Base-by-base conservation (phyloP, 2,888 invertebrate species). In the Eupithecia insigniata region DNA sequence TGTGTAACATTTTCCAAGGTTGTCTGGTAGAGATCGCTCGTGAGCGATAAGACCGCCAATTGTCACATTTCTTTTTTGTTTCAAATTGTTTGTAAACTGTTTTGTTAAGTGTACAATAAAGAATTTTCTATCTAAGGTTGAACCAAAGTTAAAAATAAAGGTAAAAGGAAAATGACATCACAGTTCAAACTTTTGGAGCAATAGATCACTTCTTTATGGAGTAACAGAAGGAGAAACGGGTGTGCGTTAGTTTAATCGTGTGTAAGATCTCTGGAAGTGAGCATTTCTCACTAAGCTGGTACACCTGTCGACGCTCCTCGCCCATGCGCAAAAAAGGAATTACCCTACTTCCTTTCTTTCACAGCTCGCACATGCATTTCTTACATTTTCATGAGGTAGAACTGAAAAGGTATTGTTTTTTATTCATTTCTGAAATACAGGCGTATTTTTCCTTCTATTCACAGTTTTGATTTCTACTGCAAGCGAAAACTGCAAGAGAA, bases 231-330 rank as follows among this genome's bases (percentile, higher is more conserved):
- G 61, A 71, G 66, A 73, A 78, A 71, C 51, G 36, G 55, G 22
- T 55, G 26, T 77, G 76, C 78, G 81, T 83, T 79, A 78, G 83
- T 80, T 83, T 80, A 83, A 83, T 83, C 81, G 81, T 76, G 80
- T 80, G 83, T 79, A 80, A 82, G 74, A 76, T 80, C 83, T 79
- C 79, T 80, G 80, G 79, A 79, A 80, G 80, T 77, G 78, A 79
- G 80, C 79, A 79, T 78, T 80, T 70, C 76, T 74, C 76, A 70
- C 77, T 79, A 79, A 80, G 70, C 70, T 76, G 79, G 74, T 73
- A 76, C 79, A 80, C 79, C 79, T 79, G 79, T 79, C 78, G 78
- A 79, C 80, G 79, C 78, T 81, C 78, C 80, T 79, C 77, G 76
- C 64, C 73, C 74, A 77, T 79, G 76, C 77, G 76, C 72, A 70